Conservation (phyloP, 2,888 invertebrate species). For the Drosophila suboccidentalis region DNA sequence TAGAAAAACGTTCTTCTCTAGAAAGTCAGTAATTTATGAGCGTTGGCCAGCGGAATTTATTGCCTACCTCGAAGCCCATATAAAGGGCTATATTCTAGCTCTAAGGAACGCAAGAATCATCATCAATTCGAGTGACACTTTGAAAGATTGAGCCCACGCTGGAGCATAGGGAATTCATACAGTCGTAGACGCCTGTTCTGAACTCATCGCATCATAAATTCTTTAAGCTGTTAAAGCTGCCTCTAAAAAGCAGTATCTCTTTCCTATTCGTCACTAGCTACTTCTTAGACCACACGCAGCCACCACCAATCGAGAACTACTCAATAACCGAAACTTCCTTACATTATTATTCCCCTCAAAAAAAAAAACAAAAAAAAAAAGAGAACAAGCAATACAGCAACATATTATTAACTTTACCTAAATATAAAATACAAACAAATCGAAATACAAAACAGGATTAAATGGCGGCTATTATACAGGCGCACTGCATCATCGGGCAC, state of each 20-base stretch:
- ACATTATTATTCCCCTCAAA: slow-evolving; percentile 28
- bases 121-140: not conserved
- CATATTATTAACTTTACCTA: slow-evolving; percentile 55
- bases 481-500: slow-evolving; percentile 92
- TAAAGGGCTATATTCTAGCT: slow-evolving; percentile 12
- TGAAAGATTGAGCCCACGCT: slow-evolving; percentile 8
- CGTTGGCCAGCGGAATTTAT: slow-evolving; percentile 48
- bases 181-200: slow-evolving; percentile 54
- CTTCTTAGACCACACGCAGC: slow-evolving; percentile 57
- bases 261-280: slow-evolving; percentile 53
- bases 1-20: slow-evolving; percentile 15
- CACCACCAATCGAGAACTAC: slow-evolving; percentile 45
- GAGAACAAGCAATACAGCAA: slow-evolving; percentile 38
- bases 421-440: slow-evolving; percentile 62
- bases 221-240: slow-evolving; percentile 10
- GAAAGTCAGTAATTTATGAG: slow-evolving; percentile 79
- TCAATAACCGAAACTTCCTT: slow-evolving; percentile 25
- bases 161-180: slow-evolving; percentile 10
- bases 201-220: slow-evolving; percentile 55
- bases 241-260: slow-evolving; percentile 6
- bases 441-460: slow-evolving; percentile 87
- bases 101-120: slow-evolving; percentile 41
- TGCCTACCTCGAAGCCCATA: slow-evolving; percentile 20
- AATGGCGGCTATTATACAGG: slow-evolving; percentile 91
- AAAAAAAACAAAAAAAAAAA: slow-evolving; percentile 22